phyloP scores from a whole-genome alignment of 2,888 invertebrate genomes.

The Ischnus inquisitorius region DNA sequence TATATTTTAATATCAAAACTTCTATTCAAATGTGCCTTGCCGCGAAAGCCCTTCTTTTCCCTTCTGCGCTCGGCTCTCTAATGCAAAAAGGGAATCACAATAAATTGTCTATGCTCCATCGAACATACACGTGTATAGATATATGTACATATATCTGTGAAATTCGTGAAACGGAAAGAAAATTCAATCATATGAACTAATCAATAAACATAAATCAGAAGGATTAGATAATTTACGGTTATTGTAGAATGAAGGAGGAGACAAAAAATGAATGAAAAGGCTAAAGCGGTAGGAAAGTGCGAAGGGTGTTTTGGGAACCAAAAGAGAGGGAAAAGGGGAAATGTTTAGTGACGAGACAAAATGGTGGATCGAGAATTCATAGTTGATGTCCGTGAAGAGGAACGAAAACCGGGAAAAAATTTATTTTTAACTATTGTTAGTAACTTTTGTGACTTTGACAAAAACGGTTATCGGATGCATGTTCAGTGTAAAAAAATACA shows the following conservation, averaged over 20 bases:
- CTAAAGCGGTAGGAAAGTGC: not conserved
- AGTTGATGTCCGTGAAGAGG: too few relatives aligned
- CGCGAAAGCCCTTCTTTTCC: conserved; percentile 15
- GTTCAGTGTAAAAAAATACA: too few relatives aligned
- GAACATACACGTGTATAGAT: not conserved
- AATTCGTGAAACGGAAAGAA: conserved; percentile 44
- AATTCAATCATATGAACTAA: conserved; percentile 44
- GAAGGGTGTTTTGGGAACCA: conserved; percentile 7
- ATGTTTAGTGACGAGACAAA: not conserved
- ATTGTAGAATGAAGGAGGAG: not conserved
- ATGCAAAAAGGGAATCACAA: conserved; percentile 65
- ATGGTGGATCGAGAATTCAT: not conserved
- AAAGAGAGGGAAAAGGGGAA: conserved; percentile 7
- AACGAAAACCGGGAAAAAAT: too few relatives aligned
- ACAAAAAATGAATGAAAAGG: not conserved
- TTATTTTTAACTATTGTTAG: not conserved
- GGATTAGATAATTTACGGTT: conserved; percentile 42
- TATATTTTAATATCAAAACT: conserved; percentile 53
- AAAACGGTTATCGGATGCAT: too few relatives aligned
- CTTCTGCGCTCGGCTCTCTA: conserved; percentile 12
- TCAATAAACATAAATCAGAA: conserved; percentile 60
- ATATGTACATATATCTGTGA: not conserved
- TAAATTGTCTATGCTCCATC: conserved; percentile 55
- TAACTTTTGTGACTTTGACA: too few relatives aligned
- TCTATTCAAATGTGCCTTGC: conserved; percentile 53